These are phyloP conservation scores for Tribolium freemani DNA, from an alignment of 2,888 invertebrate genomes.

Conservation along the genomic window DNA sequence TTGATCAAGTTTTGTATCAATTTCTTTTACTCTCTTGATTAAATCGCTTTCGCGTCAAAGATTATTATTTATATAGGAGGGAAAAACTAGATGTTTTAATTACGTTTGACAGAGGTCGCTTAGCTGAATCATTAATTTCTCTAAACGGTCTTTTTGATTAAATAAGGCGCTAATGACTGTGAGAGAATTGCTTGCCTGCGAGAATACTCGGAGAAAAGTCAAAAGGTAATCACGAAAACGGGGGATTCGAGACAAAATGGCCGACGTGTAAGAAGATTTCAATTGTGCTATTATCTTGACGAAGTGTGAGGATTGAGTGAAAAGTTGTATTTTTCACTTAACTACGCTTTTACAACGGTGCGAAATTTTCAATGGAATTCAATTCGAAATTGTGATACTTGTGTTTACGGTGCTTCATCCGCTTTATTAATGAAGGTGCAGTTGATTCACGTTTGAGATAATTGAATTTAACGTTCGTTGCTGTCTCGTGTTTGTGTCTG, in stretches of 20 bases:
- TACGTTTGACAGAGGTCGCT: constrained; percentile 33
- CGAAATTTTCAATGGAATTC: no score
- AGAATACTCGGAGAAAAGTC: constrained; percentile 22
- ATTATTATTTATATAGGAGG: not conserved
- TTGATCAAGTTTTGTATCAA: constrained; percentile 13
- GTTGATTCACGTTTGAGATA: no score
- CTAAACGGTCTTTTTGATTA: constrained; percentile 33
- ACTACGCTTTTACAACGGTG: no score
- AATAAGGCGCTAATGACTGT: constrained; percentile 35
- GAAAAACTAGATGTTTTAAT: constrained; percentile 30
- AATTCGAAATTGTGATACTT: no score
- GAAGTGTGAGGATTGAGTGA: no score
- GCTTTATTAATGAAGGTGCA: no score
- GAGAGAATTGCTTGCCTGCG: constrained; percentile 23
- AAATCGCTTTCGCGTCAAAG: not conserved
- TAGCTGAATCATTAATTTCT: constrained; percentile 21
- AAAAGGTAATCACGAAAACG: constrained; percentile 21
- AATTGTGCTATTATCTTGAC: not conserved
- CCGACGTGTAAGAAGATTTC: not conserved
- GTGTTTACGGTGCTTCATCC: no score
- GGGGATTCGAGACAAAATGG: constrained; percentile 6
- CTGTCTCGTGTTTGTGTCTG: no score
- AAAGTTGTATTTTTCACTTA: no score
- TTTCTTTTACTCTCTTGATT: not conserved
- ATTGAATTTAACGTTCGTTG: no score